phyloP scores from a whole-genome alignment of 2,797 vertebrate genomes.

The Crocidura indochinensis region DNA sequence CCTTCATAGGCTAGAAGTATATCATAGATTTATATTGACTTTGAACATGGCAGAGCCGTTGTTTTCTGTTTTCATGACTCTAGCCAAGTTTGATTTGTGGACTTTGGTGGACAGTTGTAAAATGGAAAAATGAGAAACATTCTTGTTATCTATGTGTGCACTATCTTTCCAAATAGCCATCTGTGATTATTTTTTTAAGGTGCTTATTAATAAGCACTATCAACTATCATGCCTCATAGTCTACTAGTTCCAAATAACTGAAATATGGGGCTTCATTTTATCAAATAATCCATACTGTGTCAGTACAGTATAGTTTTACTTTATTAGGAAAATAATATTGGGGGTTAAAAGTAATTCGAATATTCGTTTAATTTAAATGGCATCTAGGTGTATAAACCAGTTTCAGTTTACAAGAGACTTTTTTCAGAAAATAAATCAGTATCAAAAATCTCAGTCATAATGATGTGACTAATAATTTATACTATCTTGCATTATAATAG shows the following conservation, averaged over 20 bases:
- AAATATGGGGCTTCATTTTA: constrained; percentile 21
- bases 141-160: constrained; percentile 34
- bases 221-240: constrained; percentile 38
- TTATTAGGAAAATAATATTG: neutral
- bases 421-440: constrained; percentile 57
- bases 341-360: too few relatives aligned
- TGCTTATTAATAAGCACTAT: constrained; percentile 46
- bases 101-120: constrained; percentile 23
- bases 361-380: constrained; percentile 24
- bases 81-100: constrained; percentile 43
- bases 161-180: constrained; percentile 36
- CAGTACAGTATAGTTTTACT: neutral
- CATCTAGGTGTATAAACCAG: constrained; percentile 12
- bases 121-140: constrained; percentile 55
- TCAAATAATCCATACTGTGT: constrained; percentile 45
- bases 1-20: constrained; percentile 38
- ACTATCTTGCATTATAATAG: constrained; percentile 2
- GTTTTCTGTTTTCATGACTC: constrained; percentile 49
- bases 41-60: neutral
- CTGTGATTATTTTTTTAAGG: constrained; percentile 56
- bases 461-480: constrained; percentile 33
- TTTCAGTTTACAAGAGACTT: constrained; percentile 58
- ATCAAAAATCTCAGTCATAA: constrained; percentile 46
- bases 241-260: constrained; percentile 54
- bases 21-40: constrained; percentile 38